Evolutionary conservation across 2,797 vertebrate species (phyloP), one percentile per base, ranked within the genome.

Genomic region (Masticophis lateralis): DNA sequence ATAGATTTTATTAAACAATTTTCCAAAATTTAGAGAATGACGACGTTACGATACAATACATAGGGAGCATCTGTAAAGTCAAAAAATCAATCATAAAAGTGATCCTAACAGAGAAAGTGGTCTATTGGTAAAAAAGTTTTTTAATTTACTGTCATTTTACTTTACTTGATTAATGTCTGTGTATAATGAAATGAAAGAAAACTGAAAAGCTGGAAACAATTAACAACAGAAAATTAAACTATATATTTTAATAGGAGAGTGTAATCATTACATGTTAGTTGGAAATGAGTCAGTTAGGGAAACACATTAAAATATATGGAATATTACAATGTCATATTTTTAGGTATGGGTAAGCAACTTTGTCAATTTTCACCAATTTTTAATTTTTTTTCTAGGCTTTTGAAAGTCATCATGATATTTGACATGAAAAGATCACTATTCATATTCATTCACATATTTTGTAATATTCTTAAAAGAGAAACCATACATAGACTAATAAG

Each of bases 71-170:
- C 5, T 55, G 56, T 79, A 91, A 91, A 79, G 63, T 88, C 63
- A 92, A 87, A 89, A 55, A 69, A 90, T 92, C n/a, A 94, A 51
- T 91, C 89, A 57, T 83, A 66, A 88, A 91, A 93, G 43, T 59
- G 43, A 59, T 47, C 51, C 55, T 6, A 37, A 56, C 86, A 20
- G 56, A 88, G 63, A 88, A 91, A 88, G 43, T 51, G 20, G 56
- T 51, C 79, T 37, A 11, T 18, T 79, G 32, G 79, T 94, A 90
- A 37, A 55, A 69, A 66, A 66, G 22, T 6, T 11, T n/a, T 66
- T 66, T 66, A 28, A 14, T 92, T 86, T 51, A 88, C 51, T 94
- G 91, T 94, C 91, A 92, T 91, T 87, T 79, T 88, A 92, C 56
- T 90, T 83, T 61, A 4, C 25, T 61, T 92, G 91, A 92, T 86